These are phyloP conservation scores for Plemyria rubiginata DNA, from an alignment of 2,888 invertebrate genomes.

Conservation along the genomic window DNA sequence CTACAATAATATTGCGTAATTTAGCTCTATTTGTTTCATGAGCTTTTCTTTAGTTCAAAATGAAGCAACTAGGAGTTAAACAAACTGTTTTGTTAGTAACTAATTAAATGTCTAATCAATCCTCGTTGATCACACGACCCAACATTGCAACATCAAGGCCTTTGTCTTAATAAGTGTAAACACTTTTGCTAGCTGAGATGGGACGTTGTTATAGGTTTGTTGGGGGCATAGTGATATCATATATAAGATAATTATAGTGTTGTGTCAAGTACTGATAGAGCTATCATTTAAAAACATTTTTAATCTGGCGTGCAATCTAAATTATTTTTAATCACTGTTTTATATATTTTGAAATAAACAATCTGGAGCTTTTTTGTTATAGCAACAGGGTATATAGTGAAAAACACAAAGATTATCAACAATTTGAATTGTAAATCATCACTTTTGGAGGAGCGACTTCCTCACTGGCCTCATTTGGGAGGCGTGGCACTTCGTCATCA, in stretches of 20 bases:
- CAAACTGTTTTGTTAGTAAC: too few species aligned
- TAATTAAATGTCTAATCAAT: background rate
- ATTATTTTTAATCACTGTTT: constrained; percentile 20
- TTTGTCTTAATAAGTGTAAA: constrained; percentile 49
- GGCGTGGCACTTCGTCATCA: constrained; percentile 63
- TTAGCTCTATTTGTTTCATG: background rate
- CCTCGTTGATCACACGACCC: constrained; percentile 1
- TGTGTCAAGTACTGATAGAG: constrained; percentile 48
- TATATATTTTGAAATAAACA: constrained; percentile 7
- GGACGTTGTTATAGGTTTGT: constrained; percentile 42
- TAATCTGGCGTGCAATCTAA: constrained; percentile 29
- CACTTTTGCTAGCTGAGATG: constrained; percentile 36
- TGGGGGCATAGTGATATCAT: constrained; percentile 47
- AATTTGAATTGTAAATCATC: background rate
- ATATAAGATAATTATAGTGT: too few species aligned
- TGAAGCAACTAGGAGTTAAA: too few species aligned
- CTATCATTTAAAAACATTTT: constrained; percentile 44
- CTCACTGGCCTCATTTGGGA: constrained; percentile 46
- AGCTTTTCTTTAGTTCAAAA: too few species aligned
- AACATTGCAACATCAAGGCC: constrained; percentile 40
- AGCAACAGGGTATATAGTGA: background rate
- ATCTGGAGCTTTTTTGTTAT: constrained; percentile 3
- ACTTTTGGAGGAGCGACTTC: constrained; percentile 25
- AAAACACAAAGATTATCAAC: constrained; percentile 1
- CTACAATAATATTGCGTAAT: background rate